Evolutionary conservation across 2,113 vertebrate species (phyloP).

Genomic region (Pitta sordida): DNA sequence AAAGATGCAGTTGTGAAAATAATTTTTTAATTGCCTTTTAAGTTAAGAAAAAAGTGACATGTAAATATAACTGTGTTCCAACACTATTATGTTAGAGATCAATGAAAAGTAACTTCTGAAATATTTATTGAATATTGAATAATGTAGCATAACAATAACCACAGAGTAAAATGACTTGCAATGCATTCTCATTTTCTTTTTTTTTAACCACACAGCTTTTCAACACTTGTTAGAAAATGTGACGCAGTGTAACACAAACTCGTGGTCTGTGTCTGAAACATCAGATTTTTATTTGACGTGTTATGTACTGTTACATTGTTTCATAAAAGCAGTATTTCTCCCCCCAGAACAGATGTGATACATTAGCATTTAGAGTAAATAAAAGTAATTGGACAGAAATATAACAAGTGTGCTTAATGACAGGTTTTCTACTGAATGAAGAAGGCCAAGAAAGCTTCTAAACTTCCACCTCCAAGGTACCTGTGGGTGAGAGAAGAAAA

Average conservation of each 20-base stretch:
- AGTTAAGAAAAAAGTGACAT: neutral
- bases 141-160: neutral
- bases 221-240: neutral
- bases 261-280: neutral
- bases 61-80: neutral
- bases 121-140: neutral
- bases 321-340: neutral
- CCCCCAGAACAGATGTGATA: neutral
- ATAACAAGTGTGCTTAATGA: neutral
- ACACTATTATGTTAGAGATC: neutral
- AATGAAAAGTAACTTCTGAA: neutral
- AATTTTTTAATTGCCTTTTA: neutral
- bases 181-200: neutral
- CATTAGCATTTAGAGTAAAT: neutral
- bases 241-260: neutral
- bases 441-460: neutral
- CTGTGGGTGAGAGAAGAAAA: constrained; percentile 18
- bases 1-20: neutral
- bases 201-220: neutral
- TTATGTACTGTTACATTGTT: neutral
- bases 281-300: neutral
- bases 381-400: neutral
- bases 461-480: neutral
- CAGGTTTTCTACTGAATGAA: neutral
- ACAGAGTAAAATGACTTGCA: neutral